phyloP scores from a whole-genome alignment of 2,113 vertebrate genomes.

The Anguilla japonica region DNA sequence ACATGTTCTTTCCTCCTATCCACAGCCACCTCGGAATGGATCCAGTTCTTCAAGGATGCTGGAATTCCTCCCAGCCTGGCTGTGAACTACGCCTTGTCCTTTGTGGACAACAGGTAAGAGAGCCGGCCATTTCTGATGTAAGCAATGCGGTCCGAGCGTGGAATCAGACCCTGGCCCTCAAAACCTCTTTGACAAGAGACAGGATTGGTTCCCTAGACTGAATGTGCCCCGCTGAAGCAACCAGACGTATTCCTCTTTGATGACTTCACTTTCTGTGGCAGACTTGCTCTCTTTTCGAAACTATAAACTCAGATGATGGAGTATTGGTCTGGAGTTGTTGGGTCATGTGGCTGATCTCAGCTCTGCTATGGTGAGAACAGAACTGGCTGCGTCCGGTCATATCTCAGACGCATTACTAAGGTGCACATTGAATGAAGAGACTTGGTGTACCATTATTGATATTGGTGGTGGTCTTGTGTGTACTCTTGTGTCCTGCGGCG shows the following conservation, averaged over 20 bases:
- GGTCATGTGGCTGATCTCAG: neutral
- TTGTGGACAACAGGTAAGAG: conserved; percentile 89
- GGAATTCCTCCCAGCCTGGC: conserved; percentile 89
- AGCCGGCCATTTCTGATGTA: neutral
- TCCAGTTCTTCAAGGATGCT: conserved; percentile 92
- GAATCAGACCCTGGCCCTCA: neutral
- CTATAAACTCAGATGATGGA: neutral
- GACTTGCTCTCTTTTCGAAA: neutral
- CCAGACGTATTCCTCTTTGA: neutral
- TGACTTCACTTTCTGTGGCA: neutral
- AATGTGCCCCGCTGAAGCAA: neutral
- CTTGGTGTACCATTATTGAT: neutral
- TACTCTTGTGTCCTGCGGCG: no score
- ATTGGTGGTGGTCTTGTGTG: neutral
- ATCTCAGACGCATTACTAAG: neutral
- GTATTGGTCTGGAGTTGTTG: neutral
- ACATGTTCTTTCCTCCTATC: neutral
- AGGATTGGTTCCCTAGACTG: neutral
- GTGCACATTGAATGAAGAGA: no score
- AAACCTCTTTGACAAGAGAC: neutral
- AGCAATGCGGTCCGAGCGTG: neutral
- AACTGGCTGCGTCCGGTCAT: neutral
- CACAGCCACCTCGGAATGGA: conserved; percentile 90
- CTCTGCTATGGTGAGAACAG: neutral
- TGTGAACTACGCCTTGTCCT: conserved; percentile 86